phyloP scores from a whole-genome alignment of 1,140 invertebrate genomes.

The Drosophila punjabiensis region DNA sequence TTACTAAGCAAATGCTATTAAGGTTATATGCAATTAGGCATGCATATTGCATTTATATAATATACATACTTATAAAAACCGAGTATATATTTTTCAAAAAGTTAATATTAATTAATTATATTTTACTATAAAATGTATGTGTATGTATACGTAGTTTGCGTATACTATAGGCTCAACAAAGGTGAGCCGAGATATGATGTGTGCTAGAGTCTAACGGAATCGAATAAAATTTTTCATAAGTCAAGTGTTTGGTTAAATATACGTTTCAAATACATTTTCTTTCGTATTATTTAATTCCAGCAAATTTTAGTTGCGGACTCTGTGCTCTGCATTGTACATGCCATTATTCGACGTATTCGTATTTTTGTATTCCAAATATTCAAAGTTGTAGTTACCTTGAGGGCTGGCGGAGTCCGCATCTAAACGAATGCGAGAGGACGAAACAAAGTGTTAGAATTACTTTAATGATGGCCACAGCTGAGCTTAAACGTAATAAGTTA shows the following conservation, averaged over 20 bases:
- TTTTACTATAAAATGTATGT: too few relatives aligned
- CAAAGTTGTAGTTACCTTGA: constrained; percentile 68
- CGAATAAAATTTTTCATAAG: neutral
- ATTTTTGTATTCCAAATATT: constrained; percentile 17
- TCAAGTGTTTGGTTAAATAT: neutral
- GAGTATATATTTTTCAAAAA: too few relatives aligned
- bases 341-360: neutral
- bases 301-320: neutral
- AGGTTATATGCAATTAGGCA: neutral
- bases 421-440: constrained; percentile 37
- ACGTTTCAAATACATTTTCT: neutral
- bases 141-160: neutral
- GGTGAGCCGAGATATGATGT: neutral
- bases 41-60: neutral
- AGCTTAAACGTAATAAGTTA: constrained; percentile 3
- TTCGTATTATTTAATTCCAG: neutral
- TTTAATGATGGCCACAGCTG: neutral
- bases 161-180: neutral
- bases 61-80: neutral
- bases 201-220: neutral
- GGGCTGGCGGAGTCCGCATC: constrained; percentile 68
- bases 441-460: constrained; percentile 34
- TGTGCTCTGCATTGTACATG: neutral
- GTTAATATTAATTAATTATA: too few relatives aligned
- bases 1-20: neutral